These are phyloP conservation scores for Lethenteron camtschaticum DNA, from an alignment of 2,113 vertebrate genomes.

Conservation along the genomic window DNA sequence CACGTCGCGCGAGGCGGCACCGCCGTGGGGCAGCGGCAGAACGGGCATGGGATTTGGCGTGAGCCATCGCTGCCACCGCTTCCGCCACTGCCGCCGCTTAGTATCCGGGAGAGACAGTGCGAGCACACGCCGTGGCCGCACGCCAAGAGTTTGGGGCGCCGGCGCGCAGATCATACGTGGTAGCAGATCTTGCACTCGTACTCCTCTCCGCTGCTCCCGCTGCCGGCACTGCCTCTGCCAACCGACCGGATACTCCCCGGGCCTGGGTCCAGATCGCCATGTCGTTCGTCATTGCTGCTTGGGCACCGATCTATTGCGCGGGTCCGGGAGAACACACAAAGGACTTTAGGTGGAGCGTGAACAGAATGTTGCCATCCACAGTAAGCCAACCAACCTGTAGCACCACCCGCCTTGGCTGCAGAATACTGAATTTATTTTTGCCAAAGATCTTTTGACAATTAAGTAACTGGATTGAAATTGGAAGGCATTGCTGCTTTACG, in stretches of 20 bases:
- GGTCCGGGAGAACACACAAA: no score
- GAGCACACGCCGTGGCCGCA: conserved; percentile 47
- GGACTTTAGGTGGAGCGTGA: no score
- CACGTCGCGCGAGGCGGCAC: conserved; percentile 19
- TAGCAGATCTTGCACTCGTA: conserved; percentile 64
- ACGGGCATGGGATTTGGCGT: conserved; percentile 31
- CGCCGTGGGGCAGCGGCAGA: conserved; percentile 44
- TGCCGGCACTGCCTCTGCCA: conserved; percentile 1
- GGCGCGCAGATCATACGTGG: conserved; percentile 31
- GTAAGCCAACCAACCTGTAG: no score
- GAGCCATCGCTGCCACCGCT: conserved; percentile 27
- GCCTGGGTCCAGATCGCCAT: no score
- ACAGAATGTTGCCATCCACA: no score
- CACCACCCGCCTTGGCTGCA: no score
- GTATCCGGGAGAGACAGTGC: conserved; percentile 44
- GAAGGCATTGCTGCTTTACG: no score
- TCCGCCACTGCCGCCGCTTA: conserved; percentile 23
- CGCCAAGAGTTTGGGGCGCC: conserved; percentile 36
- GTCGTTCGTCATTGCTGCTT: no score
- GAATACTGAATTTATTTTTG: no score
- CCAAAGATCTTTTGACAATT: no score
- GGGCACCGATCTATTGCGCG: no score
- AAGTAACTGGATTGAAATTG: no score
- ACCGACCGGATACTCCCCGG: neutral
- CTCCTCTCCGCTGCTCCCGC: conserved; percentile 21